Percentiles rank a stretch among this genome's conserved stretches.
Evolutionary conservation across 2,797 vertebrate species (phyloP).

Genomic region (Cyprinella venusta): DNA sequence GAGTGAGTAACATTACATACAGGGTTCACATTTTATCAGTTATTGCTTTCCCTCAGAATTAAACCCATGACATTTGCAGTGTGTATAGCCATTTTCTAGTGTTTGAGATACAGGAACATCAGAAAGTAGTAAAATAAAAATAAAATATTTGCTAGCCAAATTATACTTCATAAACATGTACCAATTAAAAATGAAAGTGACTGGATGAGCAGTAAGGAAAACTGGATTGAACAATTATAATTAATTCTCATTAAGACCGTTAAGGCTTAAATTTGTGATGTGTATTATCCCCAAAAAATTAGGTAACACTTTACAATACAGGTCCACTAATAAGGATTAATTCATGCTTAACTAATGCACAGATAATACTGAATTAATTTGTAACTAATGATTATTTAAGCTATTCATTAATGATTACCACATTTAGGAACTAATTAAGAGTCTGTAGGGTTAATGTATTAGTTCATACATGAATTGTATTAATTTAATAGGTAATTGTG

Average conservation of each 20-base stretch:
- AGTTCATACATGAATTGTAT: too few species aligned
- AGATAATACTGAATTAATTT: too few species aligned
- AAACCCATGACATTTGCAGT: not conserved
- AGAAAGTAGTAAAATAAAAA: not conserved
- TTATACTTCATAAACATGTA: not conserved
- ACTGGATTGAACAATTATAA: not conserved
- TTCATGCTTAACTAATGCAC: too few species aligned
- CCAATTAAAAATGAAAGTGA: not conserved
- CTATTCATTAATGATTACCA: too few species aligned
- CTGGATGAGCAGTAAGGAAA: not conserved
- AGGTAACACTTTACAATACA: too few species aligned
- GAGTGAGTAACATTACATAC: not conserved
- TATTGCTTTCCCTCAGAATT: not conserved
- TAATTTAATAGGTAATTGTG: too few species aligned
- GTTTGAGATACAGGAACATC: not conserved
- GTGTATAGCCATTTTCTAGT: not conserved
- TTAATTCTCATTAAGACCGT: not conserved
- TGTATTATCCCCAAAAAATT: not conserved
- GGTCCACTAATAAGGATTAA: too few species aligned
- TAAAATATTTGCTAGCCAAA: not conserved
- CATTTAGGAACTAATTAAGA: too few species aligned
- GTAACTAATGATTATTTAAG: too few species aligned
- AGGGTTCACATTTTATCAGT: not conserved
- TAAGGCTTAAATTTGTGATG: not conserved
- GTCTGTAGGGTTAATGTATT: too few species aligned